Evolutionary conservation across 2,113 vertebrate species (phyloP).

Genomic region (Mugil cephalus): DNA sequence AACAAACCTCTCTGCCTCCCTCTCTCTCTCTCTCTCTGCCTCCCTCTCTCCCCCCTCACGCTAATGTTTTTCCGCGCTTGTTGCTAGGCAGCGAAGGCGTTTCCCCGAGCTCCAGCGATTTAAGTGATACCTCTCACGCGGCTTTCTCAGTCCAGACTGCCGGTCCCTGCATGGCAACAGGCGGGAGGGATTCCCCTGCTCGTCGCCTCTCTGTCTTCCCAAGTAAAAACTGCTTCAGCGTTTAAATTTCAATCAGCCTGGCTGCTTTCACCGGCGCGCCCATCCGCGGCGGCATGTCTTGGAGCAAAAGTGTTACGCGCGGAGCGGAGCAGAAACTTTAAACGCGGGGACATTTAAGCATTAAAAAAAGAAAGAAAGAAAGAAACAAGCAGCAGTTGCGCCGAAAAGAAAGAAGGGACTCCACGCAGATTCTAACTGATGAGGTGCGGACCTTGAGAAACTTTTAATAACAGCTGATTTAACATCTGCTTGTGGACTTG

Average conservation of each 20-base stretch:
- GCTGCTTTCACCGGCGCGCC: conserved; percentile 40
- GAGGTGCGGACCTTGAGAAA: conserved; percentile 72
- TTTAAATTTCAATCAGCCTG: background rate
- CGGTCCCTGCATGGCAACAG: conserved; percentile 82
- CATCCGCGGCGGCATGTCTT: conserved; percentile 57
- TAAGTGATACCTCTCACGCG: conserved; percentile 79
- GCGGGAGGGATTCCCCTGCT: conserved; percentile 79
- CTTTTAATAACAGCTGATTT: conserved; percentile 20
- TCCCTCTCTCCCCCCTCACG: conserved; percentile 64
- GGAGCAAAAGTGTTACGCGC: conserved; percentile 48
- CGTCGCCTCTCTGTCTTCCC: conserved; percentile 76
- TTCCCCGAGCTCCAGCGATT: conserved; percentile 77
- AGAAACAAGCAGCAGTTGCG: conserved; percentile 8
- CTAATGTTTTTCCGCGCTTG: conserved; percentile 73
- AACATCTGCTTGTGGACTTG: conserved; percentile 33
- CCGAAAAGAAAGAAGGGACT: conserved; percentile 31
- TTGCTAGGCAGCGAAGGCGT: conserved; percentile 85
- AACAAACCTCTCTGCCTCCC: conserved; percentile 75
- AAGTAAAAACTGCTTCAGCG: conserved; percentile 17
- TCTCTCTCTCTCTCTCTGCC: conserved; percentile 26
- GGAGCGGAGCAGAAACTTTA: conserved; percentile 63
- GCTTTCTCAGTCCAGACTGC: conserved; percentile 73
- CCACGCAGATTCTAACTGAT: conserved; percentile 59
- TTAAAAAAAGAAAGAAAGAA: background rate
- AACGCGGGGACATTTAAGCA: conserved; percentile 26